Conservation (phyloP, 2,888 invertebrate species). For the Xiphydria camelus region DNA sequence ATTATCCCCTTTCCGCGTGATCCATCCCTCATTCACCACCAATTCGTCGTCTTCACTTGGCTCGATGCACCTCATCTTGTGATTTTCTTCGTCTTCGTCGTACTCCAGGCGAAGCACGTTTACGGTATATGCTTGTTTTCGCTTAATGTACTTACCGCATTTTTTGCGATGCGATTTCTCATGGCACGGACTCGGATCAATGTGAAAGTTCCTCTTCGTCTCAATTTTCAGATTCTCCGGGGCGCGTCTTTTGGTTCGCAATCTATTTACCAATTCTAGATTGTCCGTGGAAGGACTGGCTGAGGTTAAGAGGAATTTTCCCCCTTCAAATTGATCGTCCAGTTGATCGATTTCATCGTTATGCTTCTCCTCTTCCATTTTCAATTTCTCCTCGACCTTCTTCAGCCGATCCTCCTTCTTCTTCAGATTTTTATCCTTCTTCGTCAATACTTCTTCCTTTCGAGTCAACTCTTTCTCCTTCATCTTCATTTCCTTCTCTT, state of each 20-base stretch:
- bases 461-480: neutral
- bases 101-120: constrained; percentile 29
- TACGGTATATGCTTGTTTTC: constrained; percentile 25
- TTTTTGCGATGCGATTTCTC: neutral
- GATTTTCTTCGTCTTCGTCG: constrained; percentile 26
- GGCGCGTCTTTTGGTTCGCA: neutral
- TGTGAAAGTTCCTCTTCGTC: neutral
- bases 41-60: constrained; percentile 18
- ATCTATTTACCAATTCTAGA: neutral
- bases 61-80: constrained; percentile 13
- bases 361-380: neutral
- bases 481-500: constrained; percentile 1
- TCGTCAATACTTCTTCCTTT: constrained; percentile 1
- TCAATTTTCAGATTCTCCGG: neutral
- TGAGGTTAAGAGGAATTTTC: too few species aligned
- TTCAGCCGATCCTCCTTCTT: constrained; percentile 12
- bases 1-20: too few species aligned
- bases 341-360: constrained; percentile 1
- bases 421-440: constrained; percentile 7
- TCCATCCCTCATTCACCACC: constrained; percentile 11
- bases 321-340: too few species aligned
- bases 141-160: neutral
- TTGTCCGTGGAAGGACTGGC: neutral
- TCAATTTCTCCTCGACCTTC: constrained; percentile 5
- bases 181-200: neutral